Evolutionary conservation across 2,888 invertebrate species (phyloP).

Genomic region (Pristionchus arcanus): DNA sequence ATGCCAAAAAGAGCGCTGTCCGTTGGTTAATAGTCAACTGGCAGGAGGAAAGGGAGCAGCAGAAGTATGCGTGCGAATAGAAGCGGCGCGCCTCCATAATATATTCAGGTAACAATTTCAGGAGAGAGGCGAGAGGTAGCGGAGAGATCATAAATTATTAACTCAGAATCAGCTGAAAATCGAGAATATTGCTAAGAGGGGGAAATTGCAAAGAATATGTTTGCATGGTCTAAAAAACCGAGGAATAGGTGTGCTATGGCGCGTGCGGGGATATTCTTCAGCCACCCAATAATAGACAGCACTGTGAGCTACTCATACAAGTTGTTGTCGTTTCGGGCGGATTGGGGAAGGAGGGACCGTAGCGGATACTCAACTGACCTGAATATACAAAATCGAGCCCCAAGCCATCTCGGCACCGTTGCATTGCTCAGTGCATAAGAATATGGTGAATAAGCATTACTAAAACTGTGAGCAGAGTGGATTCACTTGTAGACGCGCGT

Average conservation of each 20-base stretch:
- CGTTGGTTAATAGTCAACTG: background rate
- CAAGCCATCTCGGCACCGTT: slow-evolving; percentile 18
- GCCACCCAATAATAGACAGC: slow-evolving; percentile 13
- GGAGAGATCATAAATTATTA: slow-evolving; percentile 30
- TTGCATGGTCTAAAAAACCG: background rate
- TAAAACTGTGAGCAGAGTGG: background rate
- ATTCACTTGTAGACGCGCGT: background rate
- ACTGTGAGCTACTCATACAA: slow-evolving; percentile 22
- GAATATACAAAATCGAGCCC: slow-evolving; percentile 25
- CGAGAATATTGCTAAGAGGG: background rate
- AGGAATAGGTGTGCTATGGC: background rate
- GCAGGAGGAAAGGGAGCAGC: background rate
- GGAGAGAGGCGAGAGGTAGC: slow-evolving; percentile 12
- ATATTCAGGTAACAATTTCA: slow-evolving; percentile 49
- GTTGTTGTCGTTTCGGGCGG: slow-evolving; percentile 27
- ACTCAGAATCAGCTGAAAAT: slow-evolving; percentile 38
- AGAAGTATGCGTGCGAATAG: background rate
- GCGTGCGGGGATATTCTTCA: background rate
- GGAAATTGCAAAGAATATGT: background rate
- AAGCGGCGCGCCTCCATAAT: slow-evolving; percentile 4
- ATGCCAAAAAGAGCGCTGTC: no score
- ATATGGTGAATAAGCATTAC: background rate
- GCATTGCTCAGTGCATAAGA: background rate
- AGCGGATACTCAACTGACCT: slow-evolving; percentile 40
- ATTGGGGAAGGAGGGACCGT: background rate